phyloP scores from a whole-genome alignment of 2,797 vertebrate genomes.

The Lerista edwardsae region DNA sequence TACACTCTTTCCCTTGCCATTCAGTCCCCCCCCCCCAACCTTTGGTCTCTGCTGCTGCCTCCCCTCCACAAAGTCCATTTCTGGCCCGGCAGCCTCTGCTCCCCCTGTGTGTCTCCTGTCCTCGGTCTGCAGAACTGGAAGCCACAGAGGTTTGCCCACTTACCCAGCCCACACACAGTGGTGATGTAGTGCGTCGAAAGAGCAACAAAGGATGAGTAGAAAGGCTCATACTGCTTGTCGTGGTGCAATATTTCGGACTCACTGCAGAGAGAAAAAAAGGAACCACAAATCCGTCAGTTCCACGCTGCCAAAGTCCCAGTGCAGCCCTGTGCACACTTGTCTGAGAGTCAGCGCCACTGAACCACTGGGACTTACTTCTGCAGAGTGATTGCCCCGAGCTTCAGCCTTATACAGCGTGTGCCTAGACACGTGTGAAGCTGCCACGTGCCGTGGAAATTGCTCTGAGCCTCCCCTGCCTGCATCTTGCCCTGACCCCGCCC shows the following conservation, averaged over 20 bases:
- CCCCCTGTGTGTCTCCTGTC: neutral
- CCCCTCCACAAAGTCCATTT: neutral
- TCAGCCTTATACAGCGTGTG: too few relatives aligned
- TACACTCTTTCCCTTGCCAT: neutral
- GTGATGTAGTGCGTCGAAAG: slow-evolving; percentile 99
- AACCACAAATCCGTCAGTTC: neutral
- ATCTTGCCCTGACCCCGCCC: too few relatives aligned
- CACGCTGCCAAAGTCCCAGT: neutral
- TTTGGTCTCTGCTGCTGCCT: neutral
- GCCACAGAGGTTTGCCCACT: slow-evolving; percentile 63
- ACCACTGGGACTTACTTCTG: too few relatives aligned
- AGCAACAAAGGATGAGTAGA: slow-evolving; percentile 98
- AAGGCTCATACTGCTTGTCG: slow-evolving; percentile 98
- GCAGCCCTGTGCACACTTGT: too few relatives aligned
- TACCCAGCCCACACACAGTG: slow-evolving; percentile 96
- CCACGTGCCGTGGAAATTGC: too few relatives aligned
- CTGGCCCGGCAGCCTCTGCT: too few relatives aligned
- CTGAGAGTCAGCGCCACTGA: too few relatives aligned
- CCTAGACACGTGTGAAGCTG: too few relatives aligned
- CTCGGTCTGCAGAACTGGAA: neutral
- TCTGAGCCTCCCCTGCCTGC: too few relatives aligned
- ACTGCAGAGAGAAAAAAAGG: slow-evolving; percentile 73
- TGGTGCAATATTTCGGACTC: slow-evolving; percentile 97
- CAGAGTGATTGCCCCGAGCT: too few relatives aligned
- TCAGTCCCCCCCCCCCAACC: neutral